These are phyloP conservation scores for Phodopus roborovskii DNA, from an alignment of 2,113 vertebrate genomes.

Conservation along the genomic window DNA sequence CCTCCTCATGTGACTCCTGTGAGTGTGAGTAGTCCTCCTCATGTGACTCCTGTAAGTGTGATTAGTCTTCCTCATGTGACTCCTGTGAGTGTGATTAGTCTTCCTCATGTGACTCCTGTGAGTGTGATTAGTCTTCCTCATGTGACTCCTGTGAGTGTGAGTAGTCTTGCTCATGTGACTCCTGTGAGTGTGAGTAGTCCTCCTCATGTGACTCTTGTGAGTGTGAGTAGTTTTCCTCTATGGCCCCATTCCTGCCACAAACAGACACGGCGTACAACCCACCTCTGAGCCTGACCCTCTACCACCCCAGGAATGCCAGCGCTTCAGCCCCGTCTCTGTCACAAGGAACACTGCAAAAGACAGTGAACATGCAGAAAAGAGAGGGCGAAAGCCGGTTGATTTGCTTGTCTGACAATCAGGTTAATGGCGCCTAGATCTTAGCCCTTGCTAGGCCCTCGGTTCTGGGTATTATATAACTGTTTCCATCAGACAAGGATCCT, in stretches of 20 bases:
- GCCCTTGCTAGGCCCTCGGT: background rate
- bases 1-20: background rate
- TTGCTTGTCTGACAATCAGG: slow-evolving; percentile 31
- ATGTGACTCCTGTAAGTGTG: background rate
- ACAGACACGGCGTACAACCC: background rate
- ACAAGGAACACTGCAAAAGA: background rate
- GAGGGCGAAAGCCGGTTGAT: background rate
- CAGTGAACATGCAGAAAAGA: background rate
- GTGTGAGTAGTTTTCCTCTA: background rate
- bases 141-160: background rate
- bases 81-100: background rate
- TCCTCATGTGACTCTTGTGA: background rate
- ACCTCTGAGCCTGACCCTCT: background rate
- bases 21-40: background rate
- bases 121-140: background rate
- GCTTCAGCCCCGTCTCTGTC: background rate
- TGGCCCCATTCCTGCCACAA: background rate
- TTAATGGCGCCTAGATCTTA: background rate
- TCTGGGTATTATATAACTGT: background rate
- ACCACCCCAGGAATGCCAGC: background rate
- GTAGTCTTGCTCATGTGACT: accelerated
- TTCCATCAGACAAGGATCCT: background rate
- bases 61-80: accelerated
- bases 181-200: accelerated
- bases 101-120: background rate